Conservation (phyloP, 2,113 vertebrate genomes). For the Sceloporus undulatus region DNA sequence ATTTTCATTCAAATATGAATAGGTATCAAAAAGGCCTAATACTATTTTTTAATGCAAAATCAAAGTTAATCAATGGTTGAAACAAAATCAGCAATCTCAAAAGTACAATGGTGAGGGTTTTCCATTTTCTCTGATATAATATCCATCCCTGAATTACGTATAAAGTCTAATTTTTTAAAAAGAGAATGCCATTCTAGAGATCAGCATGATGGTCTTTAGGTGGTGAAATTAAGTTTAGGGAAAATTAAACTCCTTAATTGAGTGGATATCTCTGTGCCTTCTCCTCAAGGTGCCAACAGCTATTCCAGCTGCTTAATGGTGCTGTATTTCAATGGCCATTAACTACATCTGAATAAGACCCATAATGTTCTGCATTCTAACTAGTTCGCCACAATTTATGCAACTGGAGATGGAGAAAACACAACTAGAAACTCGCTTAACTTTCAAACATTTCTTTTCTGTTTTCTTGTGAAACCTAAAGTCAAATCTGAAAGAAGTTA, state of each 20-base stretch:
- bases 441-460: conserved; percentile 1
- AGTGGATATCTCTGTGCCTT: conserved; percentile 33
- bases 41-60: conserved; percentile 38
- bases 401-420: conserved; percentile 20
- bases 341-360: conserved; percentile 35
- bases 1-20: conserved; percentile 41
- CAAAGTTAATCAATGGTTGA: conserved; percentile 32
- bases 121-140: background rate
- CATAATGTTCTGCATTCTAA: conserved; percentile 31
- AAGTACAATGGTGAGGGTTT: background rate
- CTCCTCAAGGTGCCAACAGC: conserved; percentile 41
- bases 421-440: conserved; percentile 22
- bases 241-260: conserved; percentile 8
- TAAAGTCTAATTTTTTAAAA: background rate
- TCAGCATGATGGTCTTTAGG: conserved; percentile 23
- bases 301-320: conserved; percentile 51
- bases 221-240: conserved; percentile 33
- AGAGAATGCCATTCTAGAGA: fast-evolving
- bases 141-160: background rate
- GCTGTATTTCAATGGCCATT: conserved; percentile 33
- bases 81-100: conserved; percentile 44
- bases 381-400: conserved; percentile 25
- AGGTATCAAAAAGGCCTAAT: conserved; percentile 24
- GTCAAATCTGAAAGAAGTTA: background rate
- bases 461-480: conserved; percentile 14